Conservation (phyloP, 1,140 invertebrate species). For the Steinernema khuongi region DNA sequence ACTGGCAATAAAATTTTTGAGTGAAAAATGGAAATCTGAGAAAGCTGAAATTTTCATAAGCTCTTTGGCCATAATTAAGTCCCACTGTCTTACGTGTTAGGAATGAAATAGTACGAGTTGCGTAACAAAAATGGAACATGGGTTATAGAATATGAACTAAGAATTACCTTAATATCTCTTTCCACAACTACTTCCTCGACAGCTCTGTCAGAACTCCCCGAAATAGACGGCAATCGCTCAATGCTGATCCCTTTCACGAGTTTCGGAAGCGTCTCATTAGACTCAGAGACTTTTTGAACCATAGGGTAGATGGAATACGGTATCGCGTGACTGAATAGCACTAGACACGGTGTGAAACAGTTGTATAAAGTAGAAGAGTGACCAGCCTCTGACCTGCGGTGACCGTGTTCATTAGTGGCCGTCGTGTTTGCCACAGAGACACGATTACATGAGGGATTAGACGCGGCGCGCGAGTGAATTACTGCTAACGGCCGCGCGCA, state of each 20-base stretch:
- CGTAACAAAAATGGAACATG: no score
- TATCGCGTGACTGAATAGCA: background rate
- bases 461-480: background rate
- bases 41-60: no score
- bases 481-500: background rate
- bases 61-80: no score
- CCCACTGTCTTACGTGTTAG: no score
- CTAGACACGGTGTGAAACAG: background rate
- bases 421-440: slow-evolving; percentile 1
- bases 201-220: background rate
- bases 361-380: background rate
- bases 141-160: background rate
- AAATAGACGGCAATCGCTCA: background rate
- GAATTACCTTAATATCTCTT: background rate
- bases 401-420: background rate
- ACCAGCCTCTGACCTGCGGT: background rate
- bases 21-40: no score
- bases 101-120: no score
- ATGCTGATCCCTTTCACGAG: background rate
- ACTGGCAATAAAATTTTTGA: no score
- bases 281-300: slow-evolving; percentile 1
- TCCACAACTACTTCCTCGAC: background rate
- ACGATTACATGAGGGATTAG: slow-evolving; percentile 11
- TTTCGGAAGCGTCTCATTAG: slow-evolving; percentile 1
- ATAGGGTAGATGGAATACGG: background rate